These are phyloP conservation scores for Notechis scutatus DNA, from an alignment of 2,113 vertebrate genomes.

Conservation along the genomic window DNA sequence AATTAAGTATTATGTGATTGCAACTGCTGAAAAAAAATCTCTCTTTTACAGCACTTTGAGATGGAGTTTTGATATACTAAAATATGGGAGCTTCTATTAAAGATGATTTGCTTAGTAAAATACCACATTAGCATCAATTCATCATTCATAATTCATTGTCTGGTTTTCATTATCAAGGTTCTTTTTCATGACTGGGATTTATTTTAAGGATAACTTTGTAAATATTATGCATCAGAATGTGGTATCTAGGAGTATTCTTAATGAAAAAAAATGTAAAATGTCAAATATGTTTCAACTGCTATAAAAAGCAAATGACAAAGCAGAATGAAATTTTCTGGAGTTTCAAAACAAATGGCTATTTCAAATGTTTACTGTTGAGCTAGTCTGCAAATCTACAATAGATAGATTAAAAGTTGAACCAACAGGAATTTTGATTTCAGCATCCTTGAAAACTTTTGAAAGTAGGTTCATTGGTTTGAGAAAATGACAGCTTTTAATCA, in stretches of 20 bases:
- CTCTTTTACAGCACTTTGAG: not conserved
- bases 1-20: conserved; percentile 11
- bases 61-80: not conserved
- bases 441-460: not conserved
- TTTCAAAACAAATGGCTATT: not conserved
- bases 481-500: not conserved
- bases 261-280: conserved; percentile 4
- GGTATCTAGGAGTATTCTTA: not conserved
- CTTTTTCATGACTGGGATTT: not conserved
- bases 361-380: not conserved
- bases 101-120: conserved; percentile 20
- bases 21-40: conserved; percentile 12
- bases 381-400: not conserved
- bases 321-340: not conserved
- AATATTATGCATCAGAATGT: not conserved
- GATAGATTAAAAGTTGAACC: not conserved
- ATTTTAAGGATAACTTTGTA: not conserved
- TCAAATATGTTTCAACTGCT: not conserved
- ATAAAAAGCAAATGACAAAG: not conserved
- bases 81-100: not conserved
- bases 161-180: not conserved
- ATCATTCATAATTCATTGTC: not conserved
- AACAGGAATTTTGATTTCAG: not conserved
- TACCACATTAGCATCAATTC: not conserved
- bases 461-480: not conserved